Conservation (phyloP, 1,140 invertebrate species). For the Protaetia brevitarsis region DNA sequence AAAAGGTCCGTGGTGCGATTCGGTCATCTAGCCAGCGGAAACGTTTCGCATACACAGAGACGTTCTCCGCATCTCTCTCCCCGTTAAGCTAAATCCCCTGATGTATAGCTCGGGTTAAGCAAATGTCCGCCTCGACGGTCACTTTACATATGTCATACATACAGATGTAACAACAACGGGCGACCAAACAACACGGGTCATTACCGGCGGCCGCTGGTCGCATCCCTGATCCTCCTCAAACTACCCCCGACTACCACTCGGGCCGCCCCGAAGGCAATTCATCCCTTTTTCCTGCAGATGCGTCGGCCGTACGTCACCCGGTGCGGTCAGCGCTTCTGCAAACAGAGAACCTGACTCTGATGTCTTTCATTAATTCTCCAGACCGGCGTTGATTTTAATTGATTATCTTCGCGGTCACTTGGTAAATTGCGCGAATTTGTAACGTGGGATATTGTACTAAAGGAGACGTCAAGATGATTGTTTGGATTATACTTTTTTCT, state of each 20-base stretch:
- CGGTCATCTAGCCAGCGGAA: not conserved
- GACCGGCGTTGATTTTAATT: slow-evolving; percentile 14
- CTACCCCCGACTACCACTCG: not conserved
- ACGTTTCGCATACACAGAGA: not conserved
- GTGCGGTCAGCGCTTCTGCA: slow-evolving; percentile 12
- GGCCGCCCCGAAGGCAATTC: not conserved
- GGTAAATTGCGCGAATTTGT: slow-evolving; percentile 6
- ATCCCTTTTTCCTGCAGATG: slow-evolving; percentile 10
- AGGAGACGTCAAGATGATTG: slow-evolving; percentile 2
- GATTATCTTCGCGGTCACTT: slow-evolving; percentile 1
- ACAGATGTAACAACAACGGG: slow-evolving; percentile 31
- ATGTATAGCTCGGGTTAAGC: slow-evolving; percentile 45
- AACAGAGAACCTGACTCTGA: slow-evolving; percentile 1
- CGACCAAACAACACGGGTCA: slow-evolving; percentile 27
- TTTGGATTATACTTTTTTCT: slow-evolving; percentile 3
- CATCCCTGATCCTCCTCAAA: slow-evolving; percentile 22
- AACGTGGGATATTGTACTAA: not conserved
- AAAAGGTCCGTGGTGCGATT: not conserved
- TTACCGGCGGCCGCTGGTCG: slow-evolving; percentile 28
- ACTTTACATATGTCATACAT: slow-evolving; percentile 46
- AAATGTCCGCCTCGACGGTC: slow-evolving; percentile 41
- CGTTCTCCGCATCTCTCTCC: slow-evolving; percentile 23
- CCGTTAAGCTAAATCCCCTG: slow-evolving; percentile 39
- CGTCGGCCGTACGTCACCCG: slow-evolving; percentile 8
- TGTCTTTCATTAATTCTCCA: slow-evolving; percentile 17